A percentile compares a stretch with the other conserved stretches of the same genome.
phyloP scores from a whole-genome alignment of 2,797 vertebrate genomes.

The Acanthurus tractus region DNA sequence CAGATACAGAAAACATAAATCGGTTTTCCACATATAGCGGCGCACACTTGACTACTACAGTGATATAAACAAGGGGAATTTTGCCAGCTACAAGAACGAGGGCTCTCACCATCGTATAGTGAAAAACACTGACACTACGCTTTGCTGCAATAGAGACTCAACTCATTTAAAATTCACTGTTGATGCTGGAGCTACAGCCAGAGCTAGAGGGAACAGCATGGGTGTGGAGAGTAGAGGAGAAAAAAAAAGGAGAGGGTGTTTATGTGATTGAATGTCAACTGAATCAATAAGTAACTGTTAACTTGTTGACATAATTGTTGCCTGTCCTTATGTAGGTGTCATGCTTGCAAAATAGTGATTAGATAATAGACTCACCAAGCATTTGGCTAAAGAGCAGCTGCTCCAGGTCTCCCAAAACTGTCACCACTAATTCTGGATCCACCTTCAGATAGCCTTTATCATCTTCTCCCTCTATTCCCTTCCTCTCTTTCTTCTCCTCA shows the following conservation, averaged over 20 bases:
- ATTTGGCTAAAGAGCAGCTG: constrained; percentile 98
- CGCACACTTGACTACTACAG: constrained; percentile 17
- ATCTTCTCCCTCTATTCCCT: constrained; percentile 85
- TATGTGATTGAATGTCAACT: background rate
- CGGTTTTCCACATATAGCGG: constrained; percentile 15
- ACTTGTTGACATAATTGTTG: constrained; percentile 5
- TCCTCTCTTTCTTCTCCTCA: constrained; percentile 81
- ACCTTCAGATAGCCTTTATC: constrained; percentile 95
- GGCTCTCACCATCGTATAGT: constrained; percentile 8
- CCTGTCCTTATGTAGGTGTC: background rate
- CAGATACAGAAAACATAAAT: constrained; percentile 22
- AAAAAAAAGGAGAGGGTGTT: constrained; percentile 11
- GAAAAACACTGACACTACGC: constrained; percentile 44
- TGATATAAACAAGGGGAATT: constrained; percentile 23
- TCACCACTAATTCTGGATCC: constrained; percentile 97
- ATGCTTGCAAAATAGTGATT: background rate
- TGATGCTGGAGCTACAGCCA: constrained; percentile 52
- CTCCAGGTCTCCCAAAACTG: constrained; percentile 96
- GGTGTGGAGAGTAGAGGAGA: constrained; percentile 53
- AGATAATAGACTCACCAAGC: constrained; percentile 89
- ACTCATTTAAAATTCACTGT: constrained; percentile 75
- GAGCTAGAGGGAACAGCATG: constrained; percentile 56
- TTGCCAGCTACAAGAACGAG: background rate
- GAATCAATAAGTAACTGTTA: constrained; percentile 12
- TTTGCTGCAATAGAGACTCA: constrained; percentile 61